phyloP scores from a whole-genome alignment of 1,140 invertebrate genomes.

The Pseudoatta argentina region DNA sequence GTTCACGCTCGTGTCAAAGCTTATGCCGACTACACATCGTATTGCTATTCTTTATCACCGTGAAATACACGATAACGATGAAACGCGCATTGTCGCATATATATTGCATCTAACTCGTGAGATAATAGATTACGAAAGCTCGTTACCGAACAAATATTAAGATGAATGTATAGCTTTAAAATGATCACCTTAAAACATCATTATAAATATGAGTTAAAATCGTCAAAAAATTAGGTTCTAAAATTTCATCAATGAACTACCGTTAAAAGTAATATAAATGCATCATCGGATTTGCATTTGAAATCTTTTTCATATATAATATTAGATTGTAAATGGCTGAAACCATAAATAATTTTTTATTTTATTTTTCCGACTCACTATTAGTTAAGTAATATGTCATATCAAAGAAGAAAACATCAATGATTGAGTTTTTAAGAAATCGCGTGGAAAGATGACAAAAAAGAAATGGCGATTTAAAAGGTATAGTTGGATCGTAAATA shows the following conservation, averaged over 20 bases:
- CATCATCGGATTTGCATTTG: neutral
- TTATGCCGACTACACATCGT: conserved; percentile 16
- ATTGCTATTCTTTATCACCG: conserved; percentile 12
- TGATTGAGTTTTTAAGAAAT: conserved; percentile 49
- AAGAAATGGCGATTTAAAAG: conserved; percentile 33
- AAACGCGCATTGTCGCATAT: conserved; percentile 17
- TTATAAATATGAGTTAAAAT: neutral
- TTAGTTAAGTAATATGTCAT: neutral
- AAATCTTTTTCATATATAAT: neutral
- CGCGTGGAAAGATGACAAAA: neutral
- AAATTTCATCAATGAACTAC: neutral
- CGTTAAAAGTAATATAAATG: neutral
- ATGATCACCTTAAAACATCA: neutral
- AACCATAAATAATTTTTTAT: neutral
- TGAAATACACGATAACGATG: neutral
- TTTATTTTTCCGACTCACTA: neutral
- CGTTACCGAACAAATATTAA: neutral
- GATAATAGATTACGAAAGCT: conserved; percentile 2
- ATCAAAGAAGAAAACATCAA: neutral
- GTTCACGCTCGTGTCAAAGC: conserved; percentile 39
- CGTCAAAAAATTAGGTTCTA: neutral
- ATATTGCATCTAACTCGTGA: neutral
- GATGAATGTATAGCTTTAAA: neutral
- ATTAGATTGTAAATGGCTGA: neutral
- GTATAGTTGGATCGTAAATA: conserved; percentile 32